These are phyloP conservation scores for Drosophila aldrichi DNA, from an alignment of 2,888 invertebrate genomes.

Conservation along the genomic window DNA sequence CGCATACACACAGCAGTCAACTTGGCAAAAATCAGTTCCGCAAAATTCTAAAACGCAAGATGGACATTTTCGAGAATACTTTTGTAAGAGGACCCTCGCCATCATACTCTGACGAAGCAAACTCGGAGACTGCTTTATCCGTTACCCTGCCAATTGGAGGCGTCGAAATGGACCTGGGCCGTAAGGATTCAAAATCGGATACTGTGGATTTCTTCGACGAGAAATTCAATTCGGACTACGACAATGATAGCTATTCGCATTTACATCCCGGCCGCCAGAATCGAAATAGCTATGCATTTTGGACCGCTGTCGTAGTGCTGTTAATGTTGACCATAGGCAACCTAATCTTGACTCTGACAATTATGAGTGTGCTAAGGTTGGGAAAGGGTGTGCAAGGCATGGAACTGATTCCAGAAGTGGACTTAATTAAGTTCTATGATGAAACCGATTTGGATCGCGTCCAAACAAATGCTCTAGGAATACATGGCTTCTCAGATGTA, in stretches of 20 bases:
- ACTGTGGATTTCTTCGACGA: slow-evolving; percentile 72
- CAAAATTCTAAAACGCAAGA: slow-evolving; percentile 39
- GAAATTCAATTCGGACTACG: slow-evolving; percentile 67
- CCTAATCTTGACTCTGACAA: slow-evolving; percentile 91
- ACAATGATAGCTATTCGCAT: slow-evolving; percentile 67
- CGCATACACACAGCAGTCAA: slow-evolving; percentile 44
- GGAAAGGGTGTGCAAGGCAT: slow-evolving; percentile 93
- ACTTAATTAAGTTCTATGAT: slow-evolving; percentile 92
- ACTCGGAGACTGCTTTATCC: slow-evolving; percentile 82
- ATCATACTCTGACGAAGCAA: slow-evolving; percentile 83
- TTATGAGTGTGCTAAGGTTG: slow-evolving; percentile 92
- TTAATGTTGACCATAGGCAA: slow-evolving; percentile 92
- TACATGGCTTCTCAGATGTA: slow-evolving; percentile 87
- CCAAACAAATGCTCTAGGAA: slow-evolving; percentile 89
- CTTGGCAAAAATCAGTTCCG: slow-evolving; percentile 16
- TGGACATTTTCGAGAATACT: slow-evolving; percentile 83
- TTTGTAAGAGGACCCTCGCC: slow-evolving; percentile 84
- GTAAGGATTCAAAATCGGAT: slow-evolving; percentile 70
- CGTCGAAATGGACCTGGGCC: slow-evolving; percentile 57
- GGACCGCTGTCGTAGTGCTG: slow-evolving; percentile 90
- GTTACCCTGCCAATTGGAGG: slow-evolving; percentile 75
- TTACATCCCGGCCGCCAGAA: slow-evolving; percentile 64
- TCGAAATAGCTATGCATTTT: slow-evolving; percentile 89
- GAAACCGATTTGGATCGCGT: slow-evolving; percentile 91
- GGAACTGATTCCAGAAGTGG: slow-evolving; percentile 91